Evolutionary conservation across 2,888 invertebrate genomes (phyloP), one percentile per base, ranked within the genome.

Genomic region (Pasiphila rectangulata): DNA sequence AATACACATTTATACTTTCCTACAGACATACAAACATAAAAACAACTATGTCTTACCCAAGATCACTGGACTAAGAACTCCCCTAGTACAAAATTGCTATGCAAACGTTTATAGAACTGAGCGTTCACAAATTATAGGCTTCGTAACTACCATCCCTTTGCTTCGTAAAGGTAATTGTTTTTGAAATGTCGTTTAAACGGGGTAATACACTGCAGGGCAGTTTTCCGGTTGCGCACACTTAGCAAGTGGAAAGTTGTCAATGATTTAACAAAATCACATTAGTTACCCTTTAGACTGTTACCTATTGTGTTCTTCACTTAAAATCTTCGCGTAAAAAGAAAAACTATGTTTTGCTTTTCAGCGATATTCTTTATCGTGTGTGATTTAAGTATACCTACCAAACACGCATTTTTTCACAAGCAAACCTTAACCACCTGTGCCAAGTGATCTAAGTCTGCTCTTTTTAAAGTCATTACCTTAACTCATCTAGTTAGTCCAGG

Each of bases 31-130:
- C n/a, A n/a, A n/a, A n/a, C 6, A 7, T 7, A 27, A 13, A 4
- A 9, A 13, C 6, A 27, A 13, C 7, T 7, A 27, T 27, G 13
- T 13, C 3, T 13, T 13, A 13, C 13, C 13, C 25, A 7, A 9
- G 12, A 12, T 27, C 12, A 7, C 7, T 27, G 13, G 7, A 13
- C 30, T 30, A 9, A 16, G 16, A 9, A 30, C 16, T 2, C 16
- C 17, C 6, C 5, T 30, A 17, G 17, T n/a, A 48, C 27, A n/a
- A 0, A 23, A 27, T 12, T 38, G 24, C 32, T 42, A 25, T 6
- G 20, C 43, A 24, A 43, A 61, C 66, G 59, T 63, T 59, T 49
- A 49, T 46, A 46, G 47, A 46, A 37, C 44, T 44, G 16, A 32
- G 27, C 48, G 40, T 5, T 39, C 10, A 25, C 44, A 49, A 49